phyloP scores from a whole-genome alignment of 2,888 invertebrate genomes.

The Pheosia tremula region DNA sequence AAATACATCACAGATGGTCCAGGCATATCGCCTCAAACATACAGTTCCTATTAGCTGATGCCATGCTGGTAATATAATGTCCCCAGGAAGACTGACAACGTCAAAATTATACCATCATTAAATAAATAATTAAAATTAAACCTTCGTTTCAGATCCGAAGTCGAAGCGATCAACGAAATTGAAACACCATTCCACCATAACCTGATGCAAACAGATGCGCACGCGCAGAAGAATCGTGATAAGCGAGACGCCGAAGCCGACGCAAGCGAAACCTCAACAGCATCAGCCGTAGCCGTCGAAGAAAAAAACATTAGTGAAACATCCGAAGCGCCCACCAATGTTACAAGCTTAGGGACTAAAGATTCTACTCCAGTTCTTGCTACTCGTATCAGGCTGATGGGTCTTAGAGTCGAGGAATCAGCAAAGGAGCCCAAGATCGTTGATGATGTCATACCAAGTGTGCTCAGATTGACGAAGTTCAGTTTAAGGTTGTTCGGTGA shows the following conservation, averaged over 20 bases:
- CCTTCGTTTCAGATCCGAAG: background rate
- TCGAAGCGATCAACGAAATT: background rate
- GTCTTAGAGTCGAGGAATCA: slow-evolving; percentile 68
- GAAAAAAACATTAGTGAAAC: no score
- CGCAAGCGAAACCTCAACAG: background rate
- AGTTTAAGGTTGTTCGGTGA: slow-evolving; percentile 67
- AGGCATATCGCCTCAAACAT: no score
- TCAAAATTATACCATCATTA: no score
- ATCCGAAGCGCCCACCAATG: slow-evolving; percentile 14
- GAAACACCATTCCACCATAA: background rate
- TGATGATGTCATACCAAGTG: slow-evolving; percentile 70
- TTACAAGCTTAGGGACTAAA: slow-evolving; percentile 30
- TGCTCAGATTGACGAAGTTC: slow-evolving; percentile 60
- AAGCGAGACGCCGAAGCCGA: background rate
- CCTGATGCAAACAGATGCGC: background rate
- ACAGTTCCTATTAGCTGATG: no score
- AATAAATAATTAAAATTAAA: background rate
- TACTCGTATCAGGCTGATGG: slow-evolving; percentile 49
- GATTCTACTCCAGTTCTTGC: background rate
- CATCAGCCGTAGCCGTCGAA: slow-evolving; percentile 5
- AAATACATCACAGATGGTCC: no score
- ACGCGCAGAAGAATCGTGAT: background rate
- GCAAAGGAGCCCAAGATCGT: slow-evolving; percentile 71
- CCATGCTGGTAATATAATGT: no score
- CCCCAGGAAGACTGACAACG: no score